These are phyloP conservation scores for Gerris lacustris DNA, from an alignment of 2,888 invertebrate species.

Conservation along the genomic window DNA sequence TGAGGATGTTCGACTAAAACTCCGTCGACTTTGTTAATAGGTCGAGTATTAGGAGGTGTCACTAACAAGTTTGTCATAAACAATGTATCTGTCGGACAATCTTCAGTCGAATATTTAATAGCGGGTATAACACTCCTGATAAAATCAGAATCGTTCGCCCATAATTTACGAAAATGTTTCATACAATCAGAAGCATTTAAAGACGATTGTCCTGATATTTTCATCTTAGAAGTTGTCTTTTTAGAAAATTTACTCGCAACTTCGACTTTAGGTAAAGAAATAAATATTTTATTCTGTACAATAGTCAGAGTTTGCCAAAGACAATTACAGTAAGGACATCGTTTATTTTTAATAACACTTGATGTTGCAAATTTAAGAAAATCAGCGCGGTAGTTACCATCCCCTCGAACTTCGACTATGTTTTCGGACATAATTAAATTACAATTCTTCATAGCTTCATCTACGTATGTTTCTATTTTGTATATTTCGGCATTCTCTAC, in stretches of 20 bases:
- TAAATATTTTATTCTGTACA: slow-evolving; percentile 45
- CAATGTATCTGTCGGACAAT: slow-evolving; percentile 66
- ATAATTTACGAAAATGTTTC: slow-evolving; percentile 56
- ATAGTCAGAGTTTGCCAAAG: slow-evolving; percentile 21
- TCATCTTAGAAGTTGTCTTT: slow-evolving; percentile 17
- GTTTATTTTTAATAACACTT: slow-evolving; percentile 21
- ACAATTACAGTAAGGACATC: slow-evolving; percentile 25
- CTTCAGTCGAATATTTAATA: slow-evolving; percentile 41
- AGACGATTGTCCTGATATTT: slow-evolving; percentile 35
- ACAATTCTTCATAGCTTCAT: neutral
- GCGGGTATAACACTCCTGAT: slow-evolving; percentile 59
- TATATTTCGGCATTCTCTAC: neutral
- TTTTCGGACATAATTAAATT: neutral
- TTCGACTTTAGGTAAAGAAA: slow-evolving; percentile 38
- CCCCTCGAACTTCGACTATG: slow-evolving; percentile 20
- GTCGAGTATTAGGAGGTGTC: slow-evolving; percentile 73
- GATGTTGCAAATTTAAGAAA: slow-evolving; percentile 20
- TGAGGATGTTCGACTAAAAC: slow-evolving; percentile 67
- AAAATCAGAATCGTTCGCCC: slow-evolving; percentile 56
- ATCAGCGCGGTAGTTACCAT: slow-evolving; percentile 18
- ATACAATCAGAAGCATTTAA: slow-evolving; percentile 52
- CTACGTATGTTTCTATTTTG: slow-evolving; percentile 12
- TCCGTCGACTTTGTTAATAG: slow-evolving; percentile 49
- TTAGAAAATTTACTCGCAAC: slow-evolving; percentile 29
- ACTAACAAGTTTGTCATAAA: slow-evolving; percentile 77